Evolutionary conservation across 2,113 vertebrate species (phyloP).

Genomic region (Felis chaus): DNA sequence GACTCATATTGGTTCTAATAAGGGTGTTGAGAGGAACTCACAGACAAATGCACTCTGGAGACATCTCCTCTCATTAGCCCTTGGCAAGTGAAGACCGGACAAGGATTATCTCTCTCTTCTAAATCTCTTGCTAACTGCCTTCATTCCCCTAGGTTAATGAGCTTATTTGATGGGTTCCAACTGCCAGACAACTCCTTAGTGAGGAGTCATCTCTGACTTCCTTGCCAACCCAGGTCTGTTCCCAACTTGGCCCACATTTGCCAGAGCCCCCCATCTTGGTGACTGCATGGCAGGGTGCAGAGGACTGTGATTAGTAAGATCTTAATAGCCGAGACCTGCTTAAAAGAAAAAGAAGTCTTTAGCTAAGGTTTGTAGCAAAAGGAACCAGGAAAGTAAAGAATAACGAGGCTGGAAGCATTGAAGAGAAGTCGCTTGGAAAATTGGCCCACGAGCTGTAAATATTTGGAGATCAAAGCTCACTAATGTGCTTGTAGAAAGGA

Average conservation of each 20-base stretch:
- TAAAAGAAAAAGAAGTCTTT: not conserved
- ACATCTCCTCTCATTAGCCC: conserved; percentile 65
- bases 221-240: conserved; percentile 17
- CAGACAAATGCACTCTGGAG: conserved; percentile 59
- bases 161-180: conserved; percentile 37
- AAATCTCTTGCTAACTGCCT: conserved; percentile 61
- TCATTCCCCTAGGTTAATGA: conserved; percentile 57
- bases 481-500: not conserved
- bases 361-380: not conserved
- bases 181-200: not conserved
- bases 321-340: not conserved
- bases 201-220: not conserved
- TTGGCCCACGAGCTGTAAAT: not conserved
- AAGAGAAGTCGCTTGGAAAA: not conserved
- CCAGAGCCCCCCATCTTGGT: not conserved
- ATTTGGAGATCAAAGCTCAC: not conserved
- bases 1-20: conserved; percentile 48
- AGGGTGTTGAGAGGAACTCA: conserved; percentile 53
- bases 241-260: not conserved
- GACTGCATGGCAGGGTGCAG: not conserved
- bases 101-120: conserved; percentile 4
- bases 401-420: not conserved
- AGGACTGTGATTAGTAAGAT: not conserved
- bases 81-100: conserved; percentile 70
- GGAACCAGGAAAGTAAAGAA: not conserved